Evolutionary conservation across 2,113 vertebrate genomes (phyloP), one percentile per base, ranked within the genome.

Genomic region (Oreochromis spilurus): DNA sequence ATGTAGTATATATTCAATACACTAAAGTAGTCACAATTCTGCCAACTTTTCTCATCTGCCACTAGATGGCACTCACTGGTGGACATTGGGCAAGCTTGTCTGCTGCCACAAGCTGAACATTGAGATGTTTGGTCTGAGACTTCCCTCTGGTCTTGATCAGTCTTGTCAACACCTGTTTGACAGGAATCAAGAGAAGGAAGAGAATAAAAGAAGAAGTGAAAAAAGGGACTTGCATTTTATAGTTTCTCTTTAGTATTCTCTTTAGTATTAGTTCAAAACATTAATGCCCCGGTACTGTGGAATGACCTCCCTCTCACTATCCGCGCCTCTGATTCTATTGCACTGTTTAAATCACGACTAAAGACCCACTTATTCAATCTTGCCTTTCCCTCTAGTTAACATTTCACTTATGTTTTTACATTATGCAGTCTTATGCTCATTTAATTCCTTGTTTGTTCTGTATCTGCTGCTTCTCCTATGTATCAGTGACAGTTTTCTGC

Each of bases 81-180:
- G 98, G 98, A 92, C 98, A 99, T 85, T 99, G 99, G 85, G 98
- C 97, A 81, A 99, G 96, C 94, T 99, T 99, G 94, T 99, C 99
- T 93, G 98, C 97, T 77, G 98, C 99, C 88, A 99, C 98, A 96
- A 99, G 97, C 96, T 99, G 99, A 92, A 99, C 98, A 70, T 99
- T 99, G 84, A 99, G 97, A 94, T 99, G 98, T 93, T 99, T 99
- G 88, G 98, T 98, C 94, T 99, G 98, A 94, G 98, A 99, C 94
- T 99, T 99, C 80, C 99, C 99, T 95, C 99, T 97, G 21, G 98
- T 99, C 96, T 99, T 99, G 96, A 99, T 99, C 94, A 99, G 92
- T 92, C 98, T 97, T 81, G 99, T 98, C 94, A 99, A 97, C 94
- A 99, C 99, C 99, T 99, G 77, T 54, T 94, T 85, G 65, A 3